phyloP scores from a whole-genome alignment of 2,113 vertebrate species.

The Neotoma lepida region DNA sequence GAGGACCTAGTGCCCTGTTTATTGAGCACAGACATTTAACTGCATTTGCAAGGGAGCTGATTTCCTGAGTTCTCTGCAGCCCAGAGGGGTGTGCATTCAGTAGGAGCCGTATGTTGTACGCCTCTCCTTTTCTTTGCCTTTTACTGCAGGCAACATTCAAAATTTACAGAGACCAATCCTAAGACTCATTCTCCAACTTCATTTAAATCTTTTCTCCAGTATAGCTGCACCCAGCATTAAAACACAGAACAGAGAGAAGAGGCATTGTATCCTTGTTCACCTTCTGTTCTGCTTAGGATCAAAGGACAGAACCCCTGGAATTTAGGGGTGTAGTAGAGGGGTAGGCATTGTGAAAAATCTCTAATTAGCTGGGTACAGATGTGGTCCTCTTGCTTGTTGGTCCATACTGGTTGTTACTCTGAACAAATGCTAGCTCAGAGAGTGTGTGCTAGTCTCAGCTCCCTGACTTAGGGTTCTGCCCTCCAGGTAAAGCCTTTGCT shows the following conservation, averaged over 20 bases:
- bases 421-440: not conserved
- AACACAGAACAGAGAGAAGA: not conserved
- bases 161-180: not conserved
- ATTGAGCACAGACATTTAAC: not conserved
- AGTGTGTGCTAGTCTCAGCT: not conserved
- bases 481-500: not conserved
- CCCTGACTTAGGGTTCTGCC: not conserved
- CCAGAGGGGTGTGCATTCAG: not conserved
- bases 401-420: not conserved
- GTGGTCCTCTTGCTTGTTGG: not conserved
- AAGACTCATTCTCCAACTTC: not conserved
- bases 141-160: not conserved
- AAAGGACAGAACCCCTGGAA: rapidly evolving
- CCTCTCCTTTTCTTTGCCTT: not conserved
- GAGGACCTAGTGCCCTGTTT: not conserved
- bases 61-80: not conserved
- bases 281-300: not conserved
- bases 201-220: not conserved
- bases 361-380: rapidly evolving
- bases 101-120: not conserved
- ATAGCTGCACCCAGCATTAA: not conserved
- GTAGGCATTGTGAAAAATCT: not conserved
- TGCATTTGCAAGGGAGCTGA: not conserved
- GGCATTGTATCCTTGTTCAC: not conserved
- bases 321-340: not conserved